Evolutionary conservation across 2,888 invertebrate genomes (phyloP), one percentile per base, ranked within the genome.

Genomic region (Strigamia transsilvanica): DNA sequence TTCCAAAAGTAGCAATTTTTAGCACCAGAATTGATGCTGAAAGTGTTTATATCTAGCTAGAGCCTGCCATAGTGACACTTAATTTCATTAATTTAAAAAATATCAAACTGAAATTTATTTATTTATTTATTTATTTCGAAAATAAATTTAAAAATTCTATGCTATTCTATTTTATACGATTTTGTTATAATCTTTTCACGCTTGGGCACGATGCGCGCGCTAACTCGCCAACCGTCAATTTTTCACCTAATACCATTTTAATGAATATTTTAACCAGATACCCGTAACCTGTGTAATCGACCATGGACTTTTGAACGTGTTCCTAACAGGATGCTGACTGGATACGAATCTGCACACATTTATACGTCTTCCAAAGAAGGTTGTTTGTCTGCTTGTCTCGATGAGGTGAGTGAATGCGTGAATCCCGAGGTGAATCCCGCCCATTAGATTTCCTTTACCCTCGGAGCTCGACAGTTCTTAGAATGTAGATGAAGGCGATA

Each of bases 331-430:
- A 94, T 96, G 89, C 93, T 97, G 83, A 91, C 95, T 56, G 96
- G 96, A 0, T 90, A 95, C 86, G 96, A 97, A 90, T 96, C 96
- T 87, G 95, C 96, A 51, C 91, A 96, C 84, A 95, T 97, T 88
- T 97, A 96, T 88, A 95, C 96, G 0, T 95, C 96, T 79, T 96
- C 96, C 83, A 97, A 97, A 88, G 97, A 97, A 90, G 95, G 96
- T 83, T 97, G 97, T 87, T 90, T 97, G 38, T 94, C 96, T 34
- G 95, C 97, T 61, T 97, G 97, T 88, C 90, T 97, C 82, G 96
- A 96, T 87, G 97, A 97, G 91, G 93, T 93, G 89, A 87, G 84
- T 80, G 61, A 61, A 32, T n/a, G n/a, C n/a, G n/a, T n/a, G n/a
- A n/a, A n/a, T n/a, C n/a, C n/a, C n/a, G n/a, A n/a, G n/a, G n/a